phyloP scores from a whole-genome alignment of 2,113 vertebrate genomes.

The Eurystomus gularis region DNA sequence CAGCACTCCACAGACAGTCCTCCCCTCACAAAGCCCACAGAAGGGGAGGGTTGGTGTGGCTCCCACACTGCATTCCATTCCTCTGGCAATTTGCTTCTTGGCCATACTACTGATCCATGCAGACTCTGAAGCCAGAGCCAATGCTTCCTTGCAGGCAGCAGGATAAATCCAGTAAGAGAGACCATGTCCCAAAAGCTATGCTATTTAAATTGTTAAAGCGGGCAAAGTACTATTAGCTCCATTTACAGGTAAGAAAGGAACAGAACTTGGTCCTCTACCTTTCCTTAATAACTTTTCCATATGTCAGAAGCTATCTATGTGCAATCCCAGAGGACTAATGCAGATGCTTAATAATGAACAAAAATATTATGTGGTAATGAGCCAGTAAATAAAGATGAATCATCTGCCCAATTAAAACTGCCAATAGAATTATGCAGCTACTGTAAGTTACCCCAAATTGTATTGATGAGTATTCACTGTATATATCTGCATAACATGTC shows the following conservation, averaged over 20 bases:
- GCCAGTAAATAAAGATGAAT: neutral
- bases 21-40: neutral
- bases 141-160: neutral
- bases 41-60: accelerated
- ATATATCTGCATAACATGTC: neutral
- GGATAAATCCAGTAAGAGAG: neutral
- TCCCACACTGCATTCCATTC: neutral
- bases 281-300: neutral
- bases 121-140: neutral
- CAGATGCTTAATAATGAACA: neutral
- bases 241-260: neutral
- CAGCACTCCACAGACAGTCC: accelerated
- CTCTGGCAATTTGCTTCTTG: neutral
- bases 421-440: neutral
- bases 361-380: neutral
- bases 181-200: neutral
- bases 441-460: neutral
- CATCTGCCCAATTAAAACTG: neutral
- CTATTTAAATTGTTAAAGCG: neutral
- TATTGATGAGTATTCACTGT: neutral
- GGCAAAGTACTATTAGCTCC: neutral
- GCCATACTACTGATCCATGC: neutral
- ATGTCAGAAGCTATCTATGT: neutral
- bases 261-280: neutral
- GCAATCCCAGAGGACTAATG: neutral